Evolutionary conservation across 2,113 vertebrate species (phyloP), one percentile per base, ranked within the genome.

Genomic region (Corythoichthys haematopterus): DNA sequence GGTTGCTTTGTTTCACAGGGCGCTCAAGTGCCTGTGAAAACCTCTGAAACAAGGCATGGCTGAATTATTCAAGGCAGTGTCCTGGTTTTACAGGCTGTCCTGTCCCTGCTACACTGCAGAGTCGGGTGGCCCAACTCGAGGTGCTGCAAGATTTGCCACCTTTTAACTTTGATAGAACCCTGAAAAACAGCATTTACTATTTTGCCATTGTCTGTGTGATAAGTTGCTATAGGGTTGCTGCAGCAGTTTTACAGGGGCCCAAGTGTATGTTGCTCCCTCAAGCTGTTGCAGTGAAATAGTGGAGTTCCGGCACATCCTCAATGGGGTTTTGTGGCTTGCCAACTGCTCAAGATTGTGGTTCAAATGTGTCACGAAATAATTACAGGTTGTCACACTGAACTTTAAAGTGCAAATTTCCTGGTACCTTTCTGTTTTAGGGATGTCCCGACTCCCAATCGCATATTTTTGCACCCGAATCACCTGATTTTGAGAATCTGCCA

Each of bases 11-110:
- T 91, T 87, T 90, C 82, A 36, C 79, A 82, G 85, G 87, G 80
- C 55, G 75, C 86, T 88, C 80, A 87, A 90, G 90, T 89, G 86
- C 81, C 84, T 85, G 86, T 88, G 88, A 91, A 90, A 90, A 84
- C 82, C 81, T 76, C 85, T 73, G 81, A 88, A 90, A 91, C 86
- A 85, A 88, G 85, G 75, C 80, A 78, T 78, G 0, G 71, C 79
- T 85, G 83, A 88, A 90, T 89, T 87, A 88, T 89, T 89, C 85
- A 89, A 84, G 69, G 70, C 78, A 67, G 61, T 67, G 80, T 79
- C 88, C 84, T 20, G 66, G 36, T 83, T 88, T 80, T 82, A 64
- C 63, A 66, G 72, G 78, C 80, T 66, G 68, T 68, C 71, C 43
- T 65, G 64, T 62, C 46, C 79, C 80, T 64, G 74, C 40, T 65